phyloP scores from a whole-genome alignment of 2,888 invertebrate species.

The Toxonevra muliebris region DNA sequence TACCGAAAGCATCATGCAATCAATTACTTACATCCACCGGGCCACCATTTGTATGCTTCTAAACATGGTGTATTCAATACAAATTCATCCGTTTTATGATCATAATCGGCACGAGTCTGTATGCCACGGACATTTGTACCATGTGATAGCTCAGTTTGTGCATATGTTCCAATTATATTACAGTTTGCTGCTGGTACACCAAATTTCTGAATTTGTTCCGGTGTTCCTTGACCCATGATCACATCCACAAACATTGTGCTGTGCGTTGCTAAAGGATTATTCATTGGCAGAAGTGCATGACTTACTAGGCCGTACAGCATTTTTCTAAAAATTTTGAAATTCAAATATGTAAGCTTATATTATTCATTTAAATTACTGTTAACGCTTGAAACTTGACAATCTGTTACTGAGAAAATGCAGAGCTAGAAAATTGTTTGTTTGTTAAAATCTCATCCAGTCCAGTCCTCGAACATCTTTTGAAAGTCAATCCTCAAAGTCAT shows the following conservation, averaged over 20 bases:
- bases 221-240: slow-evolving; percentile 82
- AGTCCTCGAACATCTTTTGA: too few relatives aligned
- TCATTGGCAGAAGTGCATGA: slow-evolving; percentile 35
- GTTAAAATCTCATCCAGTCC: too few relatives aligned
- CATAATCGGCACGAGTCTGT: slow-evolving; percentile 89
- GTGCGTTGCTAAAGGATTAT: slow-evolving; percentile 36
- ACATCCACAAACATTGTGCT: slow-evolving; percentile 91
- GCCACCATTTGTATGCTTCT: slow-evolving; percentile 95
- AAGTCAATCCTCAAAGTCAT: too few relatives aligned
- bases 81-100: slow-evolving; percentile 78
- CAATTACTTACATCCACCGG: slow-evolving; percentile 81
- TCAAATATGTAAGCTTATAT: neutral
- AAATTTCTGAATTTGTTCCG: slow-evolving; percentile 88
- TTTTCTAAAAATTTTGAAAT: slow-evolving; percentile 23
- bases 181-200: slow-evolving; percentile 80
- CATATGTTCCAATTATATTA: slow-evolving; percentile 89
- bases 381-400: too few relatives aligned
- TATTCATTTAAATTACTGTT: neutral
- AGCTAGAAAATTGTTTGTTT: too few relatives aligned
- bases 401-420: too few relatives aligned
- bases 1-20: neutral
- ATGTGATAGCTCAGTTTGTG: slow-evolving; percentile 94
- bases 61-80: slow-evolving; percentile 84
- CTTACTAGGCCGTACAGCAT: slow-evolving; percentile 17
- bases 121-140: slow-evolving; percentile 88